Base-by-base conservation (phyloP, 2,888 invertebrate species). In the Rhamphomyia laevipes region DNA sequence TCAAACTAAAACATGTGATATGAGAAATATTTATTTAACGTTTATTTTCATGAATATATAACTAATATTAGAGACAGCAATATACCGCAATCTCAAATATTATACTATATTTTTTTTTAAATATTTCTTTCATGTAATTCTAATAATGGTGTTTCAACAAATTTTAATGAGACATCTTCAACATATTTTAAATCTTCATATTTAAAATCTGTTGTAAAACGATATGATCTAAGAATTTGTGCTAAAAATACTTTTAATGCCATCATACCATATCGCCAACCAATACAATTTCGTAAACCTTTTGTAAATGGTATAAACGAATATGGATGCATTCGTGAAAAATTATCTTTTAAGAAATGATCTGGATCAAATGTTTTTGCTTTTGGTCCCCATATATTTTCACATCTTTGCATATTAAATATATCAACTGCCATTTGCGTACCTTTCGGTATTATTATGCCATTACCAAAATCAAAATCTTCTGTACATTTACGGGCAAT, bases 231-330 rank as follows among this genome's bases (percentile, higher is more conserved):
- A 21, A 21, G 21, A 5, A 21, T 21, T 21, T 21, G 10, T 38
- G 63, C 64, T 46, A 67, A 42, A 43, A 66, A 51, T 48, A 64
- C 51, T 47, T 67, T 66, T 63, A 67, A 63, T 15, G 67, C 52
- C 51, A 66, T 56, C 48, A 60, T 51, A 1, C 68, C 66, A 54
- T 66, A 66, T 2, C 67, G 63, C 48, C 67, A 65, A 17, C 66
- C 66, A 46, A 68, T 65, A 51, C 67, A 67, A 68, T 66, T 69
- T 30, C 68, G 59, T 37, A 65, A 51, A n/a, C 68, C 68, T 45
- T 66, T 66, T 1, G 65, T 64, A 50, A 68, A 68, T 1, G 68
- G 70, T 44, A 67, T 55, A 53, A 61, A 68, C 15, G 66, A 63
- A 38, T 65, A 67, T 2, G 67, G 56, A 51, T 63, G 63, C 12